phyloP scores from a whole-genome alignment of 1,140 invertebrate genomes.

The Littorina saxatilis region DNA sequence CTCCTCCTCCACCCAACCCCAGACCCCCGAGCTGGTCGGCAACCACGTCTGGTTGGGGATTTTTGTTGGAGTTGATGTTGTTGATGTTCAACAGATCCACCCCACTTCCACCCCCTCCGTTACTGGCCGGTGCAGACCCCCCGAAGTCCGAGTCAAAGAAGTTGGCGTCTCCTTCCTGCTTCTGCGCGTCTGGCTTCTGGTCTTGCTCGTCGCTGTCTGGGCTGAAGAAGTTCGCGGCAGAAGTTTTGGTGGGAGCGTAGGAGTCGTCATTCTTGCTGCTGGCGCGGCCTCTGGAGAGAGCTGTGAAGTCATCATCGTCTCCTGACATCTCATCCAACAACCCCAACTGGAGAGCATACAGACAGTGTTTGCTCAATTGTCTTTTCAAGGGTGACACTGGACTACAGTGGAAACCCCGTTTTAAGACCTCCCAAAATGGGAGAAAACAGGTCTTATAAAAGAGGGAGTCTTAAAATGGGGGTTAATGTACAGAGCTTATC shows the following conservation, averaged over 20 bases:
- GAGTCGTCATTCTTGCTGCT: slow-evolving; percentile 26
- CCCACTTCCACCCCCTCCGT: slow-evolving; percentile 21
- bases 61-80: slow-evolving; percentile 30
- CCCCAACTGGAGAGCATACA: slow-evolving; percentile 38
- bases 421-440: too few species aligned
- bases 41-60: slow-evolving; percentile 34
- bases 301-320: slow-evolving; percentile 67
- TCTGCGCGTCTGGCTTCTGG: not conserved
- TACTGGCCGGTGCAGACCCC: not conserved
- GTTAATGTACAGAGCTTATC: too few species aligned
- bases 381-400: too few species aligned
- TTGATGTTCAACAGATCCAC: slow-evolving; percentile 63
- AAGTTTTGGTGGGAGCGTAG: slow-evolving; percentile 28
- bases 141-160: slow-evolving; percentile 37
- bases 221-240: slow-evolving; percentile 27
- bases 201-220: slow-evolving; percentile 25
- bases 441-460: too few species aligned
- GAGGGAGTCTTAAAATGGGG: too few species aligned
- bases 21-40: slow-evolving; percentile 58
- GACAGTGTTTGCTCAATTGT: too few species aligned
- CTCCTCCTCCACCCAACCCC: slow-evolving; percentile 51
- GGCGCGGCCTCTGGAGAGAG: slow-evolving; percentile 51
- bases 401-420: too few species aligned
- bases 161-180: not conserved
- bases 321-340: slow-evolving; percentile 51